These are phyloP conservation scores for Lonchura striata DNA, from an alignment of 2,113 vertebrate genomes.

Conservation along the genomic window DNA sequence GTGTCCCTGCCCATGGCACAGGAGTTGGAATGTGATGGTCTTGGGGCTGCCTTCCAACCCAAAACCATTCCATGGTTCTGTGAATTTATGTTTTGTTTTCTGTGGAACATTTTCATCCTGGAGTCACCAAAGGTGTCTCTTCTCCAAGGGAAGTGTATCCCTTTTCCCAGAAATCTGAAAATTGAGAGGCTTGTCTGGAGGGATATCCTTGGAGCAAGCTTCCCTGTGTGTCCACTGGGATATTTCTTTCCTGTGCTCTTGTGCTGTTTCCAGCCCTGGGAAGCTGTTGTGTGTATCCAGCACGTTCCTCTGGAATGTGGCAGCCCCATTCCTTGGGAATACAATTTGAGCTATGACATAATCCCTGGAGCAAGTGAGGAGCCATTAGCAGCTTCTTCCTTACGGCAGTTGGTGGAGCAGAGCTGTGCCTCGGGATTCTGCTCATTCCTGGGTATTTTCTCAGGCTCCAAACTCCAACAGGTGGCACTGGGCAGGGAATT, in stretches of 20 bases:
- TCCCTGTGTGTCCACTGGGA: background rate
- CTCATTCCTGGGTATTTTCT: conserved; percentile 71
- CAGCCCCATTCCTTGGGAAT: conserved; percentile 62
- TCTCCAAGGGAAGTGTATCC: background rate
- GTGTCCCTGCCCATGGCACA: background rate
- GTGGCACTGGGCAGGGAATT: conserved; percentile 38
- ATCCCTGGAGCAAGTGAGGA: conserved; percentile 69
- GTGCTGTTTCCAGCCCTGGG: background rate
- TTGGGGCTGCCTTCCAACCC: background rate
- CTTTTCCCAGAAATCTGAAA: background rate
- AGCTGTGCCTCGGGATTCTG: conserved; percentile 50
- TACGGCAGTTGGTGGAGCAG: conserved; percentile 55
- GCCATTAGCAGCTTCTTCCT: conserved; percentile 71
- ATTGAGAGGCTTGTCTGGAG: rapidly evolving
- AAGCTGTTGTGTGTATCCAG: background rate
- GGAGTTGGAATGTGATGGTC: background rate
- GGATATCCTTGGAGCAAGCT: background rate
- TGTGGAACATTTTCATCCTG: background rate
- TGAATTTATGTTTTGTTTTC: rapidly evolving
- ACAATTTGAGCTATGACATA: conserved; percentile 67
- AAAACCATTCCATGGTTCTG: background rate
- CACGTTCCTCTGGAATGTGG: conserved; percentile 22
- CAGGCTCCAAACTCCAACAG: conserved; percentile 55
- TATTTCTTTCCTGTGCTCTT: background rate
- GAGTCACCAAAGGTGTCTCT: background rate